A percentile compares a stretch with the other conserved stretches of the same genome.
Evolutionary conservation across 2,888 invertebrate species (phyloP).

Genomic region (Serripes groenlandicus): DNA sequence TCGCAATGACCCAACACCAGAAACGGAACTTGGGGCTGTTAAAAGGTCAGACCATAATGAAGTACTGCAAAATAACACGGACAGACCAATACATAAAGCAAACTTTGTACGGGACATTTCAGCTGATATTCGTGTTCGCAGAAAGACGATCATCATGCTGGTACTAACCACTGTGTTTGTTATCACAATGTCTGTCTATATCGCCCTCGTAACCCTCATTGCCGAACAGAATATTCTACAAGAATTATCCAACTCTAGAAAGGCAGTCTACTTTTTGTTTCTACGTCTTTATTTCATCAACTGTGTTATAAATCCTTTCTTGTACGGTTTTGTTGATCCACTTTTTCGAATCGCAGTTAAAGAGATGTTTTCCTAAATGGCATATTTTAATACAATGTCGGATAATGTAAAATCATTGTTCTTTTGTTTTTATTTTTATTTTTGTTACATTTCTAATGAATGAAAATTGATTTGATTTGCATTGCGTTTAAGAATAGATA

Average conservation of each 20-base stretch:
- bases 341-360: conserved; percentile 14
- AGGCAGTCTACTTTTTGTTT: conserved; percentile 36
- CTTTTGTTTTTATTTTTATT: too few relatives aligned
- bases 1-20: too few relatives aligned
- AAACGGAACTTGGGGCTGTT: too few relatives aligned
- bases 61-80: too few relatives aligned
- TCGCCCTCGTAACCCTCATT: conserved; percentile 22
- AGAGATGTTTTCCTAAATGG: too few relatives aligned
- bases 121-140: not conserved
- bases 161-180: conserved; percentile 31
- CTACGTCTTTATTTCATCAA: conserved; percentile 38
- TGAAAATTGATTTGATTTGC: too few relatives aligned
- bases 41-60: too few relatives aligned
- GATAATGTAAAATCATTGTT: not conserved
- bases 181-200: conserved; percentile 20
- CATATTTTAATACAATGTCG: conserved; percentile 10
- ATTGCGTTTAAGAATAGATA: too few relatives aligned
- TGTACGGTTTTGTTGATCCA: conserved; percentile 36
- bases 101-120: too few relatives aligned
- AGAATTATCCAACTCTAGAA: conserved; percentile 1
- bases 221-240: conserved; percentile 27
- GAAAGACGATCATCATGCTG: conserved; percentile 39
- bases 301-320: conserved; percentile 36
- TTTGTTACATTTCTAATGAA: too few relatives aligned
- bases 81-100: too few relatives aligned